Evolutionary conservation across 2,888 invertebrate species (phyloP), one percentile per base, ranked within the genome.

Genomic region (Hermaeophaga mercurialis): DNA sequence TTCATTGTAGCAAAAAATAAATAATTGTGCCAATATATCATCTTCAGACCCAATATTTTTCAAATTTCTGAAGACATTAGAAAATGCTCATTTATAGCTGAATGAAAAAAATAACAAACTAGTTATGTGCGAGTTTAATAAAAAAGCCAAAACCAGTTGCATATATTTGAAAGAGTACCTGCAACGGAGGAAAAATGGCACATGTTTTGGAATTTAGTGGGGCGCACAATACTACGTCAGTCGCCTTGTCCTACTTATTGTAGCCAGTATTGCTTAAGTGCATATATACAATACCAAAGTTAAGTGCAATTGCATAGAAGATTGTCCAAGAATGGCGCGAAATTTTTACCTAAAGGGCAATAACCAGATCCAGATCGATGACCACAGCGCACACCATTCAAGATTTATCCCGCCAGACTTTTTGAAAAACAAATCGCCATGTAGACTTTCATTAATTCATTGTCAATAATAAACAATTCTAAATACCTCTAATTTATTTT

Each of bases 191-290:
- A 43, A 43, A 52, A 52, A 34, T 44, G 24, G 11, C 34, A 24
- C 24, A 9, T 43, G 34, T 34, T 33, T 43, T 43, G 12, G 43
- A 34, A 33, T 22, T 44, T 15, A 6, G 9, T 22, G 43, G 33
- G 17, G 44, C 44, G 44, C 43, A 52, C 52, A 52, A 52, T 43
- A 52, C 52, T 43, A 43, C 52, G 44, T 17, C 2, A 24, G n/a
- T 52, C 33, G 52, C 52, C 52, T 52, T 52, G 52, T 52, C 52
- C 52, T 52, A 52, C 52, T 52, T 50, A 50, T 22, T 48, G 38
- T 39, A 52, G 14, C 52, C 18, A 52, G 52, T 52, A 5, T 22
- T 22, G 6, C 52, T 52, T 52, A 14, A 52, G 24, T 44, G 43
- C 36, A 31, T 12, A 41, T 14, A 15, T 9, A 43, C n/a, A 52